phyloP scores from a whole-genome alignment of 53 echinoderm and acorn worm genomes.

The Patiria pectinifera region DNA sequence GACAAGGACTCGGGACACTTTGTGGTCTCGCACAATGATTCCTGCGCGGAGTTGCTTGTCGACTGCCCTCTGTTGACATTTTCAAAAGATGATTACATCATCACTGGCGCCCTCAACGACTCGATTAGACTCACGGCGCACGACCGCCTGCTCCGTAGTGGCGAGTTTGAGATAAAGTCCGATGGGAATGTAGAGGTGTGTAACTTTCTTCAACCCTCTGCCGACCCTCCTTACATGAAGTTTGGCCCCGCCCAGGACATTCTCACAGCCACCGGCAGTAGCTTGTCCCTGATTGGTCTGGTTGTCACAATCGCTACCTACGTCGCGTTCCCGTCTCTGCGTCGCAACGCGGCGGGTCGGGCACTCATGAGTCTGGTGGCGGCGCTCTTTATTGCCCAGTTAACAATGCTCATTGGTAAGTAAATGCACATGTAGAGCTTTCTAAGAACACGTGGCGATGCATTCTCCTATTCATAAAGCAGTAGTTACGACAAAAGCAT shows the following conservation, averaged over 20 bases:
- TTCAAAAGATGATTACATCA: too few relatives aligned
- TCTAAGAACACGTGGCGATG: too few relatives aligned
- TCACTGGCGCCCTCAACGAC: too few relatives aligned
- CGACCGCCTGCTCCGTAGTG: background rate
- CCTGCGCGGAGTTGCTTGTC: background rate
- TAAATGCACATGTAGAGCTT: background rate
- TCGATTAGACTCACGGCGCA: background rate
- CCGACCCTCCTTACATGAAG: background rate
- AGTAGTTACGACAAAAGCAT: too few relatives aligned
- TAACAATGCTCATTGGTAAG: conserved; percentile 44
- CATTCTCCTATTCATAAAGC: too few relatives aligned
- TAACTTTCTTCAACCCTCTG: background rate
- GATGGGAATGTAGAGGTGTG: conserved; percentile 23
- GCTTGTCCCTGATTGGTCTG: conserved; percentile 42
- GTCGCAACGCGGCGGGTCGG: too few relatives aligned
- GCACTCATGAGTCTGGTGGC: too few relatives aligned
- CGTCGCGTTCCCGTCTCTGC: too few relatives aligned
- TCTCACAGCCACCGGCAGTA: conserved; percentile 49
- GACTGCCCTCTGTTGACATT: conserved; percentile 38
- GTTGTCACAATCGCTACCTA: too few relatives aligned
- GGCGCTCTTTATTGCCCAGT: too few relatives aligned
- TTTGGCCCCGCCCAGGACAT: conserved; percentile 8
- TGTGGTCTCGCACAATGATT: too few relatives aligned
- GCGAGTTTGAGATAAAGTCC: background rate
- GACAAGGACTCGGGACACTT: background rate